These are phyloP conservation scores for Aptenodytes patagonicus DNA, from an alignment of 2,113 vertebrate genomes.

Conservation along the genomic window DNA sequence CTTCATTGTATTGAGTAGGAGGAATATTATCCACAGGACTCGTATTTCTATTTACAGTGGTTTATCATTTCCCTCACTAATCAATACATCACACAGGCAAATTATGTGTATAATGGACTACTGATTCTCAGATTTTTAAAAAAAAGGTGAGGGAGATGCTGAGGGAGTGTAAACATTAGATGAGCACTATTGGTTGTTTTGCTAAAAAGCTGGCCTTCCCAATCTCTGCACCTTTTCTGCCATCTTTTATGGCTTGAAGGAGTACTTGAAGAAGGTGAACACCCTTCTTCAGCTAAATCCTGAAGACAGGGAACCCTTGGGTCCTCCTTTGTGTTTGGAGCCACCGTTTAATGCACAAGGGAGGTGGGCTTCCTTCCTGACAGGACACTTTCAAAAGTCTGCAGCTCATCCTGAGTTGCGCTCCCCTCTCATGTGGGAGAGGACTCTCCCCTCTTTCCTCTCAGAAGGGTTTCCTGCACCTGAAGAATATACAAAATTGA, in stretches of 20 bases:
- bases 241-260: background rate
- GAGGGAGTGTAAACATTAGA: background rate
- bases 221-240: background rate
- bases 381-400: background rate
- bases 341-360: accelerated
- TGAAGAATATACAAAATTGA: background rate
- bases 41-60: background rate
- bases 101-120: background rate
- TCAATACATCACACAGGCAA: background rate
- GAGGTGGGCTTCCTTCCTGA: background rate
- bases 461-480: background rate
- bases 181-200: background rate
- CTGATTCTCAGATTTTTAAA: background rate
- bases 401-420: background rate
- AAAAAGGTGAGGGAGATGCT: accelerated
- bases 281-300: background rate
- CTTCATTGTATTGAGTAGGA: background rate
- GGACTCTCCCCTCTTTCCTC: background rate
- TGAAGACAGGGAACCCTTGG: background rate
- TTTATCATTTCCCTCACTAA: background rate
- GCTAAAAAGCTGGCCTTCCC: background rate
- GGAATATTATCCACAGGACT: background rate
- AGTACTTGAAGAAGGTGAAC: background rate
- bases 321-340: background rate
- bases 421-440: background rate